A percentile compares a stretch with the other conserved stretches of the same genome.
Conservation (phyloP, 2,888 invertebrate species). For the Gastrophysa polygoni region DNA sequence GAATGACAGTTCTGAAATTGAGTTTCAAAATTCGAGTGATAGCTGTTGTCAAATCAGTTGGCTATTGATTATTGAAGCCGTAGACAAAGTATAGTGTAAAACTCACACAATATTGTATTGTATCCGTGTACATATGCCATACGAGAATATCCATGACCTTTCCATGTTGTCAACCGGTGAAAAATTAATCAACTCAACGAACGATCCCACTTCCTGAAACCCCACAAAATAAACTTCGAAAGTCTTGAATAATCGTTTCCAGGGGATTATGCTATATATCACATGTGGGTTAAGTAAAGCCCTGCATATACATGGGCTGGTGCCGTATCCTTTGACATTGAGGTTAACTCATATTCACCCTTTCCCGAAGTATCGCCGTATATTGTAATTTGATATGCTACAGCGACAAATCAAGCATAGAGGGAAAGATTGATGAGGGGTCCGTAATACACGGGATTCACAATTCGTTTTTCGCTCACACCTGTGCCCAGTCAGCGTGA, state of each 20-base stretch:
- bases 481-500: no score
- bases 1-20: no score
- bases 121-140: no score
- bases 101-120: no score
- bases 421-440: not conserved
- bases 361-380: not conserved
- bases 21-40: no score
- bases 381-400: not conserved
- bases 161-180: no score
- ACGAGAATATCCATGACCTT: no score
- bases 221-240: not conserved
- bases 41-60: no score
- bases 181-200: not conserved
- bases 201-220: not conserved
- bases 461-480: no score
- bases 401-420: not conserved
- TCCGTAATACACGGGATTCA: not conserved
- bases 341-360: not conserved
- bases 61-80: no score
- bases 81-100: no score
- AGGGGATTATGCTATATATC: not conserved
- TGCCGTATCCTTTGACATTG: not conserved
- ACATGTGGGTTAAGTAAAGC: not conserved
- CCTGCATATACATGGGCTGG: not conserved
- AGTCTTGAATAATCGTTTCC: not conserved